phyloP scores from a whole-genome alignment of 2,113 vertebrate genomes.

The Notothenia rossii region DNA sequence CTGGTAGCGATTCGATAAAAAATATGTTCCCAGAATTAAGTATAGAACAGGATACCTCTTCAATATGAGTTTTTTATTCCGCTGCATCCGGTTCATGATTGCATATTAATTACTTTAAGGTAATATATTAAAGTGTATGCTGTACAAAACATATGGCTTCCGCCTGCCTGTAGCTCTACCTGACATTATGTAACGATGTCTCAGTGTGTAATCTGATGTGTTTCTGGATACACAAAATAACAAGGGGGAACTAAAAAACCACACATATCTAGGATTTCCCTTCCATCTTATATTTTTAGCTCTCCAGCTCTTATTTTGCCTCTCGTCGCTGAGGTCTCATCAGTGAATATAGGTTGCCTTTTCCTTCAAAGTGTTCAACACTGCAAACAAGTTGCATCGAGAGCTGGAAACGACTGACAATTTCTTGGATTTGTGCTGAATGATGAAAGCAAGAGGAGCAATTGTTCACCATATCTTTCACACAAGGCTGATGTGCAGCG shows the following conservation, averaged over 20 bases:
- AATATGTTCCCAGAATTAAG: conserved; percentile 14
- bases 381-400: conserved; percentile 13
- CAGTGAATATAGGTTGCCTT: conserved; percentile 21
- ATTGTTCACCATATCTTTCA: conserved; percentile 38
- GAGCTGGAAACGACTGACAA: conserved; percentile 3
- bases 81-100: conserved; percentile 30
- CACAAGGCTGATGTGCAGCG: conserved; percentile 17
- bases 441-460: conserved; percentile 39
- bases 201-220: conserved; percentile 17
- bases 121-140: conserved; percentile 27
- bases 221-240: conserved; percentile 4
- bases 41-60: conserved; percentile 22
- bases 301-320: neutral
- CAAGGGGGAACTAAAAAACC: neutral
- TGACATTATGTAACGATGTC: conserved; percentile 34
- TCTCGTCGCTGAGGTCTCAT: conserved; percentile 9
- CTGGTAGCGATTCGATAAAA: conserved; percentile 30
- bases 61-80: conserved; percentile 26
- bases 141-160: conserved; percentile 20
- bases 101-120: conserved; percentile 47
- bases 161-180: conserved; percentile 10
- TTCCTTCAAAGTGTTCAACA: conserved; percentile 8
- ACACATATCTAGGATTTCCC: neutral
- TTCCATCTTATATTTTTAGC: neutral
- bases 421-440: conserved; percentile 53